Base-by-base conservation (phyloP, 2,113 vertebrate genomes). In the Callionymus lyra region DNA sequence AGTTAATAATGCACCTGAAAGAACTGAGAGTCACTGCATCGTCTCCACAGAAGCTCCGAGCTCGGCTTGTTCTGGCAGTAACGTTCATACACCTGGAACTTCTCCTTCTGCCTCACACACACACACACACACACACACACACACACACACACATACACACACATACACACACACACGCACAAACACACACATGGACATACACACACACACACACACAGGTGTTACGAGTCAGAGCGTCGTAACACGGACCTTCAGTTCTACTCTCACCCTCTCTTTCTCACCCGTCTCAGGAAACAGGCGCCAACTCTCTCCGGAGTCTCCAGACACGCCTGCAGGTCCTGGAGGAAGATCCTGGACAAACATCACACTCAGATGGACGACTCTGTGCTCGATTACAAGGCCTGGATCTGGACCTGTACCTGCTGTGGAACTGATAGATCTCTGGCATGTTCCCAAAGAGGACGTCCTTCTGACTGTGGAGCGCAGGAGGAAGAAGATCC, bases 371-470 rank as follows among this genome's bases (percentile, higher is more conserved):
- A 59, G 19, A 41, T 31, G 50, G 38, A 48, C 12, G 9, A 27
- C 19, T 38, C 9, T 18, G 50, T 3, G 10, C 13, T 13, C 2
- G n/a, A 16, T 0, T 13, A 12, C 16, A 6, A 13, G 17, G 11
- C 14, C 14, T 16, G 37, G 10, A 10, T 14, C 14, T 16, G 37
- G 6, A n/a, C n/a, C n/a, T 13, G n/a, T 6, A 90, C 95, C 88
- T 90, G 84, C 90, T 93, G 72, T 97, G 93, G 60, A 99, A 97
- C 72, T 93, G 89, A 2, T 98, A 94, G 68, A 99, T 97, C 77
- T 96, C 90, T 0, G 93, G 84, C 90, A 99, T 94, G 80, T 99
- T 99, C 38, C 94, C 95, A 1, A 99, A 99, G 18, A 99, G 88
- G 53, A 96, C 44, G 0, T 96, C 92, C 70, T 94, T 96, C 79